Percentiles rank a stretch among this genome's conserved stretches.
Conservation (phyloP, 1,140 invertebrate species). For the Brachionus plicatilis region DNA sequence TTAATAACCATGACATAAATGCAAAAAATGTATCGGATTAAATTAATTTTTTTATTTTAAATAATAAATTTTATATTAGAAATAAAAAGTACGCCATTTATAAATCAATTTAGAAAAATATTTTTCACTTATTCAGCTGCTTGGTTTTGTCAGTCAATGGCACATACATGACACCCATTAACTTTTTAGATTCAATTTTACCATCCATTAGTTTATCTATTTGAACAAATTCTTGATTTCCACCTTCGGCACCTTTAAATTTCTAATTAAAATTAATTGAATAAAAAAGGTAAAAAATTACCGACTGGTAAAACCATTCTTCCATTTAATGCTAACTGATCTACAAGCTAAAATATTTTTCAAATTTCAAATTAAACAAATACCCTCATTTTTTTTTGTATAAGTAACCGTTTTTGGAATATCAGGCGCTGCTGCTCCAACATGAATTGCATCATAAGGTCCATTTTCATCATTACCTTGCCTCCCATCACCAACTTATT, state of each 20-base stretch:
- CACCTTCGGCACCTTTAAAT: constrained; percentile 57
- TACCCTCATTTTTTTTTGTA: not conserved
- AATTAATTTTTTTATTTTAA: no score
- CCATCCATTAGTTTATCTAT: constrained; percentile 81
- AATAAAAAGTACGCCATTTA: no score
- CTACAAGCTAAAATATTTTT: constrained; percentile 59
- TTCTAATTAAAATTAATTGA: not conserved
- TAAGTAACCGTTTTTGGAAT: constrained; percentile 67
- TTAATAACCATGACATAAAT: not conserved
- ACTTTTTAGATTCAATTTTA: constrained; percentile 65
- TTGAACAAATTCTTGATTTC: constrained; percentile 51
- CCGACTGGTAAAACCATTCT: constrained; percentile 86
- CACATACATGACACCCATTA: constrained; percentile 95
- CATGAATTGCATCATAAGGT: constrained; percentile 86
- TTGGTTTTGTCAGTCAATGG: constrained; percentile 81
- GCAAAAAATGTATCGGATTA: not conserved
- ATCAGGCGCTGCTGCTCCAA: constrained; percentile 77
- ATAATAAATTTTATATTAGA: no score
- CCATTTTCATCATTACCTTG: constrained; percentile 66
- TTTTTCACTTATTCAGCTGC: constrained; percentile 55
- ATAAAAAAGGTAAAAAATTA: not conserved
- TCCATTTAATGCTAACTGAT: constrained; percentile 74
- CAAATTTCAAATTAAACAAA: no score
- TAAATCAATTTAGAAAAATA: not conserved
- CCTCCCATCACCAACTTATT: constrained; percentile 72